phyloP scores from a whole-genome alignment of 2,797 vertebrate species.

The Perodicticus potto region DNA sequence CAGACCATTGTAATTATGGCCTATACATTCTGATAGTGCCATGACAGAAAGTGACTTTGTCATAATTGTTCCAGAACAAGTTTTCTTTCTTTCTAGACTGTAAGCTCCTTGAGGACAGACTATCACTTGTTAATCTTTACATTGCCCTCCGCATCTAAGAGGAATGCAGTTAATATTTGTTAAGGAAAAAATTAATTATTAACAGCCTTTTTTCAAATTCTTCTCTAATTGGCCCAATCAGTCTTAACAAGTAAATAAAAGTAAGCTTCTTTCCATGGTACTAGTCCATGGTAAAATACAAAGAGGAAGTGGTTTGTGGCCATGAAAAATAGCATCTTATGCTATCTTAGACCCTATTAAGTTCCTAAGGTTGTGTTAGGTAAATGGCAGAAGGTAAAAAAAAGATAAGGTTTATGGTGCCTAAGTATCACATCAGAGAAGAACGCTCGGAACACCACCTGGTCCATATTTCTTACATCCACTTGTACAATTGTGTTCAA shows the following conservation, averaged over 20 bases:
- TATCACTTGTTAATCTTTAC: slow-evolving; percentile 1
- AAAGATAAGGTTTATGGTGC: slow-evolving; percentile 11
- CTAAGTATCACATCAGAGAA: slow-evolving; percentile 36
- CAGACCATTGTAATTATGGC: neutral
- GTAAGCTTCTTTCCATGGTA: neutral
- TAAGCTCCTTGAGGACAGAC: slow-evolving; percentile 65
- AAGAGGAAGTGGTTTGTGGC: slow-evolving; percentile 32
- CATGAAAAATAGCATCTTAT: slow-evolving; percentile 20
- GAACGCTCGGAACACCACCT: slow-evolving; percentile 15
- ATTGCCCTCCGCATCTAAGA: slow-evolving; percentile 11
- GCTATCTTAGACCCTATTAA: slow-evolving; percentile 44
- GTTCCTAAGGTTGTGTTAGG: slow-evolving; percentile 24
- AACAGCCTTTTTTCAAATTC: slow-evolving; percentile 18
- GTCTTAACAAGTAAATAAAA: slow-evolving; percentile 57
- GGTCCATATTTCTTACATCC: neutral
- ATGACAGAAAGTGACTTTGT: neutral
- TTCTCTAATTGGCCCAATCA: slow-evolving; percentile 47
- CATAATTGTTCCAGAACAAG: neutral
- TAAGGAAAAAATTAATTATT: slow-evolving; percentile 55
- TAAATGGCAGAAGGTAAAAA: slow-evolving; percentile 59
- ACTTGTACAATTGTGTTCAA: slow-evolving; percentile 4
- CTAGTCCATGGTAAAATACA: slow-evolving; percentile 37
- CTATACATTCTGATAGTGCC: neutral
- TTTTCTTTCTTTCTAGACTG: slow-evolving; percentile 60
- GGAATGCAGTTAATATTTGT: slow-evolving; percentile 32